These are phyloP conservation scores for Sebastes baramenuke DNA, from an alignment of 2,797 vertebrate genomes.

Conservation along the genomic window DNA sequence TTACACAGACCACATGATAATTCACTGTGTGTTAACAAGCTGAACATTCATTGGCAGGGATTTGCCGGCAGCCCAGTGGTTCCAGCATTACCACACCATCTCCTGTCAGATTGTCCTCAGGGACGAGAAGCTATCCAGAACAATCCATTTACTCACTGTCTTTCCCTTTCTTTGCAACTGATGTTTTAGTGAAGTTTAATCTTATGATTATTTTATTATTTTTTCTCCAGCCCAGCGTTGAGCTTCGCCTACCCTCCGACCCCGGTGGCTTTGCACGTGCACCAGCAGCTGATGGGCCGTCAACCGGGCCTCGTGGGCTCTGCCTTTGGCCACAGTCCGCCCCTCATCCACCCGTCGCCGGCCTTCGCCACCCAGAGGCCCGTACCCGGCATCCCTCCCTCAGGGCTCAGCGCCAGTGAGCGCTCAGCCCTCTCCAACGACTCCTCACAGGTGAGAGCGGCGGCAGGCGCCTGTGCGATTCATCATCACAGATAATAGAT, in stretches of 20 bases:
- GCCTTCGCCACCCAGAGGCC: constrained; percentile 94
- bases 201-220: background rate
- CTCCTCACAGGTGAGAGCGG: constrained; percentile 90
- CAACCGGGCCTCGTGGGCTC: constrained; percentile 93
- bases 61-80: constrained; percentile 59
- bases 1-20: constrained; percentile 69
- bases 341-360: constrained; percentile 94
- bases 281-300: constrained; percentile 94
- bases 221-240: constrained; percentile 85
- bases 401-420: constrained; percentile 89
- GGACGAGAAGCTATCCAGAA: constrained; percentile 74
- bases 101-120: constrained; percentile 81
- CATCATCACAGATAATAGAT: constrained; percentile 75
- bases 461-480: constrained; percentile 58
- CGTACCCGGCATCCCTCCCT: constrained; percentile 89
- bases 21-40: constrained; percentile 75
- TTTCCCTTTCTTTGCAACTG: constrained; percentile 7
- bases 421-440: constrained; percentile 90
- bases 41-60: constrained; percentile 71
- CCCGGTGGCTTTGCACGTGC: constrained; percentile 94
- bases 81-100: constrained; percentile 73
- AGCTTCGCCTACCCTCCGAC: constrained; percentile 96
- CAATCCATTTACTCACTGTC: constrained; percentile 75
- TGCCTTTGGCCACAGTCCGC: constrained; percentile 96
- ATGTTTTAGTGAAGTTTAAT: constrained; percentile 37